Percentiles rank a stretch among this genome's conserved stretches.
Conservation (phyloP, 64 coral and sea anemone genomes). For the Actinia equina region DNA sequence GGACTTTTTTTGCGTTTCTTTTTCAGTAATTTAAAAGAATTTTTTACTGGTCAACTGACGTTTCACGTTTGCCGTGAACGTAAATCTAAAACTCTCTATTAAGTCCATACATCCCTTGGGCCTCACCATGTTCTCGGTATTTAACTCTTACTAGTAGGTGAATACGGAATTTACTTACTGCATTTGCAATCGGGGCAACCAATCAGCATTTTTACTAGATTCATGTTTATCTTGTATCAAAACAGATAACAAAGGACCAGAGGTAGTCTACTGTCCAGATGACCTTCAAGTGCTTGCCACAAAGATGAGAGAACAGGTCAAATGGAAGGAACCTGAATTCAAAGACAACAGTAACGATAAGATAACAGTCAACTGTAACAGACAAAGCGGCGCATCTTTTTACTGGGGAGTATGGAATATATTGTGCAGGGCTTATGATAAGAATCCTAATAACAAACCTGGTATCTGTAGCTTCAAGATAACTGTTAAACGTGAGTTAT, state of each 20-base stretch:
- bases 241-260: slow-evolving; percentile 52
- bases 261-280: slow-evolving; percentile 56
- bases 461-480: slow-evolving; percentile 49
- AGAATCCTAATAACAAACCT: slow-evolving; percentile 60
- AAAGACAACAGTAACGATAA: slow-evolving; percentile 48
- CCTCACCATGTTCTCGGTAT: too few relatives aligned
- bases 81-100: too few relatives aligned
- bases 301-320: slow-evolving; percentile 23
- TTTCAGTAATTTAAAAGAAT: too few relatives aligned
- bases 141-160: too few relatives aligned
- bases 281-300: slow-evolving; percentile 15
- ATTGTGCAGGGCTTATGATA: slow-evolving; percentile 64
- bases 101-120: too few relatives aligned
- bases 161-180: too few relatives aligned
- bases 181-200: too few relatives aligned
- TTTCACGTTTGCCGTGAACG: too few relatives aligned
- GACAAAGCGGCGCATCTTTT: slow-evolving; percentile 34
- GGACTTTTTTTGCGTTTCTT: too few relatives aligned
- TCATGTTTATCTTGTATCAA: not conserved
- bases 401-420: slow-evolving; percentile 72
- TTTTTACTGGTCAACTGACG: too few relatives aligned
- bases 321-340: slow-evolving; percentile 50
- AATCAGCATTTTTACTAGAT: not conserved
- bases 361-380: slow-evolving; percentile 40
- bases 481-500: slow-evolving; percentile 50